Conservation (phyloP, 2,797 vertebrate genomes). For the Silurus aristotelis region DNA sequence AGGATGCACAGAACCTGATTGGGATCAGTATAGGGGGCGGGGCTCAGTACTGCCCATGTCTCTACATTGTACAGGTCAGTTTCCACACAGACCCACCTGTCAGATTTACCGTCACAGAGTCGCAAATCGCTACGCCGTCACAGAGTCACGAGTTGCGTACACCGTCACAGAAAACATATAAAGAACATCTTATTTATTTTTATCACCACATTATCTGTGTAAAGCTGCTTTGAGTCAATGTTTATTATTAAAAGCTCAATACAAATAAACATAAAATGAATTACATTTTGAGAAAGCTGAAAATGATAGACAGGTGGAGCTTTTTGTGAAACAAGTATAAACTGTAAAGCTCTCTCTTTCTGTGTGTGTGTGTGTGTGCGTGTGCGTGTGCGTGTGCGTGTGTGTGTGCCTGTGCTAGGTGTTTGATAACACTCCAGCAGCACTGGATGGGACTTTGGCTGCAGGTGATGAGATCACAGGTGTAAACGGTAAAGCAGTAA, state of each 20-base stretch:
- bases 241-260: too few relatives aligned
- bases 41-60: constrained; percentile 95
- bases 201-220: too few relatives aligned
- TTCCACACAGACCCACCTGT: background rate
- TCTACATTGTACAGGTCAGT: constrained; percentile 95
- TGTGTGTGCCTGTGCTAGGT: constrained; percentile 72
- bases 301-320: too few relatives aligned
- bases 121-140: too few relatives aligned
- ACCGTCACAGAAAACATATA: too few relatives aligned
- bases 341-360: background rate
- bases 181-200: too few relatives aligned
- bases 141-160: background rate
- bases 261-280: too few relatives aligned
- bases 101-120: background rate
- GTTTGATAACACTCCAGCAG: constrained; percentile 95
- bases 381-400: background rate
- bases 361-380: background rate
- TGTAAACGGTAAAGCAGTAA: constrained; percentile 92
- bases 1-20: constrained; percentile 93
- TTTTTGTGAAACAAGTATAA: background rate
- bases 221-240: too few relatives aligned
- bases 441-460: constrained; percentile 88
- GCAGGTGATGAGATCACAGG: constrained; percentile 97
- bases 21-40: constrained; percentile 98
- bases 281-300: too few relatives aligned